Conservation (phyloP, 2,888 invertebrate genomes). For the Maniola hyperantus region DNA sequence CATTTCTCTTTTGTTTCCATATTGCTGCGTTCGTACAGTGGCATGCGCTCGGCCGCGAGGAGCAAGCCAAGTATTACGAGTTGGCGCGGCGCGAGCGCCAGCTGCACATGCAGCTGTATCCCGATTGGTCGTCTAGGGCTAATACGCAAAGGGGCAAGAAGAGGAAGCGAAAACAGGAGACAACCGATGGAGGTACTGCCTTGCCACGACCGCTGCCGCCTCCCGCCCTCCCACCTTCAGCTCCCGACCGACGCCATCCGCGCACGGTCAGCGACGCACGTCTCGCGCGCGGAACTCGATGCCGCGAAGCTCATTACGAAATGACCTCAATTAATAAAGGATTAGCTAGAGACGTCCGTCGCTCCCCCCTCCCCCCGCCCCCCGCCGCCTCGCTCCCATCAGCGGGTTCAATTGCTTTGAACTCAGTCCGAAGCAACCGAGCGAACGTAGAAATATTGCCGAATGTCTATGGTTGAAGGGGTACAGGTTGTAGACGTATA, state of each 20-base stretch:
- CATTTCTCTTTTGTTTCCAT: conserved; percentile 83
- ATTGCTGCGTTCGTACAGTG: conserved; percentile 88
- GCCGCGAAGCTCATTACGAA: conserved; percentile 63
- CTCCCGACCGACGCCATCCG: conserved; percentile 26
- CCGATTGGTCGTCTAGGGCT: conserved; percentile 99
- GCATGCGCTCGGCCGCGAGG: conserved; percentile 99
- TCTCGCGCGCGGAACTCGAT: conserved; percentile 53
- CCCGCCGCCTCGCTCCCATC: conserved; percentile 47
- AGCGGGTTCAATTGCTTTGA: conserved; percentile 75
- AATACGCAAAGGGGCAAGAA: conserved; percentile 99
- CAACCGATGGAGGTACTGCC: conserved; percentile 97
- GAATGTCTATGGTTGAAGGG: conserved; percentile 79
- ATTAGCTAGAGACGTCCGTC: conserved; percentile 71
- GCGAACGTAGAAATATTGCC: conserved; percentile 68
- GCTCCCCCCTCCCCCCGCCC: conserved; percentile 52
- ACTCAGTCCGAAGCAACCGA: conserved; percentile 60
- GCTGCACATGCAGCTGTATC: conserved; percentile 99
- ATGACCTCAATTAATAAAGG: conserved; percentile 77
- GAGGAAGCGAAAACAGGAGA: conserved; percentile 99
- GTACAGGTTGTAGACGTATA: conserved; percentile 79
- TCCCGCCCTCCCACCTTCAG: conserved; percentile 29
- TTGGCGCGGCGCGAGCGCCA: conserved; percentile 99
- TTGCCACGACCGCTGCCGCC: conserved; percentile 71
- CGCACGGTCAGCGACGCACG: conserved; percentile 61
- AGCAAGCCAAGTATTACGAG: conserved; percentile 99